These are phyloP conservation scores for Thalassarche chlororhynchos DNA, from an alignment of 2,113 vertebrate genomes.

Conservation along the genomic window DNA sequence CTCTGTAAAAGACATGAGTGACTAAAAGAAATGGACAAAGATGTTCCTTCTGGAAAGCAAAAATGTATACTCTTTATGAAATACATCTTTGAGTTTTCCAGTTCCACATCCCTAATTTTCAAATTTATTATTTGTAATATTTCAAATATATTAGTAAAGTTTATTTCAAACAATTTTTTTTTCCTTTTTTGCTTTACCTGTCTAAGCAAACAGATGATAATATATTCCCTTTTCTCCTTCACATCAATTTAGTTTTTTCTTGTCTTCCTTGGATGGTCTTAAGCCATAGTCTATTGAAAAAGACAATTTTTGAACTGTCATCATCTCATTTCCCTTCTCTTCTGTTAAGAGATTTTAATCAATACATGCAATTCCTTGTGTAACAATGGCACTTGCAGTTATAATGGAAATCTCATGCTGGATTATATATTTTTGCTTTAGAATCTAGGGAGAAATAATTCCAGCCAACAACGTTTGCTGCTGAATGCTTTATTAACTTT, in stretches of 20 bases:
- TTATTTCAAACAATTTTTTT: neutral
- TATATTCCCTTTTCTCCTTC: neutral
- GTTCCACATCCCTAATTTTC: neutral
- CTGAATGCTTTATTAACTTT: neutral
- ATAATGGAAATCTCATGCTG: neutral
- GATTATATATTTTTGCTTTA: neutral
- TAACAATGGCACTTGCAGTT: neutral
- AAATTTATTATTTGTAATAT: neutral
- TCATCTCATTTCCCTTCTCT: conserved; percentile 6
- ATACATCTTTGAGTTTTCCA: neutral
- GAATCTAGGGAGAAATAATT: neutral
- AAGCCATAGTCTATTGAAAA: neutral
- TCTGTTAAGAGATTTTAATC: neutral
- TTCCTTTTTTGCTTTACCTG: neutral
- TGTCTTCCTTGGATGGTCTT: neutral
- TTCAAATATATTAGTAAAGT: neutral
- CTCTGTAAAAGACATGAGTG: neutral
- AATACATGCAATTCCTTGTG: neutral
- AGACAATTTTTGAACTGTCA: neutral
- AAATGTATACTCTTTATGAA: neutral
- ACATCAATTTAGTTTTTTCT: neutral
- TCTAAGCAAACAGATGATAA: neutral
- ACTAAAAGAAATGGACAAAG: neutral
- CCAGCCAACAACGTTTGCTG: neutral
- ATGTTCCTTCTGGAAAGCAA: neutral